Base-by-base conservation (phyloP, 2,797 vertebrate genomes). In the Microctenopoma lineatum region DNA sequence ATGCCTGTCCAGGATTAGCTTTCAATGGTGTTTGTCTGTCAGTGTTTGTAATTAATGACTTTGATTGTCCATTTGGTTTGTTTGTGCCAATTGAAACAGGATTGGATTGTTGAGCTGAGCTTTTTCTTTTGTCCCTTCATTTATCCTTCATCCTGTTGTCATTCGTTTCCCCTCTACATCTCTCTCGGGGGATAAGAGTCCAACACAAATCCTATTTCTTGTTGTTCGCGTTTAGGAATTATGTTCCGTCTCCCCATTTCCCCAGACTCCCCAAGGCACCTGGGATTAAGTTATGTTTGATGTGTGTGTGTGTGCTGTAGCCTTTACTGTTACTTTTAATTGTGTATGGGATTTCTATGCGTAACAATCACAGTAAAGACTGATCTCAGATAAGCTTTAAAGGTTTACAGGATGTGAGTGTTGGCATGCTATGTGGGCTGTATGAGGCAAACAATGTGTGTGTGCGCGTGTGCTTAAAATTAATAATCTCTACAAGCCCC, bases 151-250 rank as follows among this genome's bases (percentile, higher is more conserved):
- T 86, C 83, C 72, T 61, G 61, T 81, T 83, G 73, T 77, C 60
- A 42, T 85, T 74, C 3, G 12, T 70, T 85, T 73, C 27, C 45
- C 52, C 51, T 75, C 52, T 59, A 55, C 45, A 34, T 65, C 74
- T 88, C 84, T 83, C 80, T 70, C 15, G 79, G 73, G 72, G 52
- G 46, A 69, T 78, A 54, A 64, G 73, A 77, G 83, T 83, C 80
- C 59, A 65, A 87, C 85, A 84, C 77, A 89, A 91, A 90, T 89
- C 86, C 84, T 61, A 85, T 86, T 85, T 84, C 75, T 90, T 84
- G 75, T 87, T 85, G 80, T 86, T 82, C 66, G 25, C 89, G 87
- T 90, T 92, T 47, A 77, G 80, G 84, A 90, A 91, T 91, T 89
- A 89, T 84, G 73, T 87, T 88, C 83, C 75, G 82, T 80, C 69